A percentile compares a stretch with the other conserved stretches of the same genome.
Evolutionary conservation across 2,797 vertebrate species (phyloP).

Genomic region (Rhyacichthys aspro): DNA sequence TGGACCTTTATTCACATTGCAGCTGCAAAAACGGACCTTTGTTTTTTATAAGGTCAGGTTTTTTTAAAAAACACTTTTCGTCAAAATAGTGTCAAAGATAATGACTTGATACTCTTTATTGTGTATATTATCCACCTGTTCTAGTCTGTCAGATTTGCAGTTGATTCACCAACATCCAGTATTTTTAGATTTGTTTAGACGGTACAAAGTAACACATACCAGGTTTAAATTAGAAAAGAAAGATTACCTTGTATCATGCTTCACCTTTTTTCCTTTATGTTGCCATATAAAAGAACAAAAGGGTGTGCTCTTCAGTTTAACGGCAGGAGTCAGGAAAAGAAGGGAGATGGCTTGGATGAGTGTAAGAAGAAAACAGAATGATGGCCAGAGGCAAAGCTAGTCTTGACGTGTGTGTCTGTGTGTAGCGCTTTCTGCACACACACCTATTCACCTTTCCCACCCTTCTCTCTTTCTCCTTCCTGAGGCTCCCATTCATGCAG

Average conservation of each 20-base stretch:
- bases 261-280: not conserved
- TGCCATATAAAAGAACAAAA: not conserved
- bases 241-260: not conserved
- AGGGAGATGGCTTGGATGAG: conserved; percentile 6
- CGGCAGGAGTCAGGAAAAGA: conserved; percentile 3
- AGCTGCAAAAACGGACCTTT: too few relatives aligned
- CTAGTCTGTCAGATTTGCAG: not conserved
- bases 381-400: conserved; percentile 47
- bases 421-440: conserved; percentile 8
- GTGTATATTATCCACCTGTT: not conserved
- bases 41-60: too few relatives aligned
- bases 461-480: conserved; percentile 59
- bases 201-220: conserved; percentile 3
- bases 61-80: not conserved
- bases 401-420: conserved; percentile 38
- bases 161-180: not conserved
- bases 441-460: conserved; percentile 49
- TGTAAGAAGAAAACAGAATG: conserved; percentile 24
- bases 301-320: conserved; percentile 13
- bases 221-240: conserved; percentile 1
- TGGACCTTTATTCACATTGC: too few relatives aligned
- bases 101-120: too few relatives aligned
- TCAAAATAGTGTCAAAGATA: too few relatives aligned
- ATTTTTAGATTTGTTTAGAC: too few relatives aligned
- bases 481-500: conserved; percentile 52